phyloP scores from a whole-genome alignment of 2,113 vertebrate species.

The Eolophus roseicapilla region DNA sequence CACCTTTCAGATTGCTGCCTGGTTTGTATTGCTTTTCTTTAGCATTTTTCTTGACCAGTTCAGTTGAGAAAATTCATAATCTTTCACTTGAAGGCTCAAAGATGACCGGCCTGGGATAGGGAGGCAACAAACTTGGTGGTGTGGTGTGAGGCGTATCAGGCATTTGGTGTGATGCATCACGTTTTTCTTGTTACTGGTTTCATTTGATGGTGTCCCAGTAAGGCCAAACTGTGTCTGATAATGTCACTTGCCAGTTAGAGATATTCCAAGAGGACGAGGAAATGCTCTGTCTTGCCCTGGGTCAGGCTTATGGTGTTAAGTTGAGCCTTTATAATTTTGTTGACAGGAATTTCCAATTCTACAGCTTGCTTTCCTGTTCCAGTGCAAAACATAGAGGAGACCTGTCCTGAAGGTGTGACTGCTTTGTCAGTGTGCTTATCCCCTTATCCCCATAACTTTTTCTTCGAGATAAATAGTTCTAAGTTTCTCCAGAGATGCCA shows the following conservation, averaged over 20 bases:
- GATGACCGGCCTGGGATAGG: not conserved
- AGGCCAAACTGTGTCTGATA: not conserved
- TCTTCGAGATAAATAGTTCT: not conserved
- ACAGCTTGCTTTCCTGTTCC: not conserved
- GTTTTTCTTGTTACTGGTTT: not conserved
- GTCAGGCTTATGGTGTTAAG: not conserved
- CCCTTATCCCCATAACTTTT: no score
- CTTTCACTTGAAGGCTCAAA: not conserved
- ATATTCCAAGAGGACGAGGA: not conserved
- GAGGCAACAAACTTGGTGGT: not conserved
- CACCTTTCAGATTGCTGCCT: not conserved
- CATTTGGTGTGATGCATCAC: not conserved
- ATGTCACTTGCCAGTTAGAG: not conserved
- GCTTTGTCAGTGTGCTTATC: not conserved
- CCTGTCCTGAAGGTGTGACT: not conserved
- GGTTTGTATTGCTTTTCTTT: not conserved
- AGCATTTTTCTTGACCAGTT: not conserved
- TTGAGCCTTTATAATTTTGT: not conserved
- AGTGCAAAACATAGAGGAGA: not conserved
- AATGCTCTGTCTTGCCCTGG: not conserved
- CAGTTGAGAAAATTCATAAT: not conserved
- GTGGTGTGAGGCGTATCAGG: not conserved
- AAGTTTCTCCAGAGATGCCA: not conserved
- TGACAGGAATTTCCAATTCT: not conserved
- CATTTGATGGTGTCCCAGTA: no score